Percentiles rank a stretch among this genome's conserved stretches.
Evolutionary conservation across 2,797 vertebrate genomes (phyloP).

Genomic region (Sebastiscus albofasciatus): DNA sequence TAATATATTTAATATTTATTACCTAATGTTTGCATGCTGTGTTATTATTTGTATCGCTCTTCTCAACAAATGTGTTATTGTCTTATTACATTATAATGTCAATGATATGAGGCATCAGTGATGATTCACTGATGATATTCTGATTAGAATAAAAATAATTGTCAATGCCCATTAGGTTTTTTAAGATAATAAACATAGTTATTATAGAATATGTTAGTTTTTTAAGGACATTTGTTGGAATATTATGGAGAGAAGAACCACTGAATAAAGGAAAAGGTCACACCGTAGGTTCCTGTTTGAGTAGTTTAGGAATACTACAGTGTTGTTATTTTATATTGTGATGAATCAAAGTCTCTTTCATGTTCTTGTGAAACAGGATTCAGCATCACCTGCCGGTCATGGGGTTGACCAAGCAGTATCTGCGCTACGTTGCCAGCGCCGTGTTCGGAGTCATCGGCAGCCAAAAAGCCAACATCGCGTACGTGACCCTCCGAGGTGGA

Average conservation of each 20-base stretch:
- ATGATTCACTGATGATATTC: no score
- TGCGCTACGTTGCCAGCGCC: conserved; percentile 89
- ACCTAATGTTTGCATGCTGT: no score
- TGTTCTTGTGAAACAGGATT: conserved; percentile 20
- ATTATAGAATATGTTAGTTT: no score
- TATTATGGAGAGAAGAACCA: background rate
- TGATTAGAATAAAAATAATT: no score
- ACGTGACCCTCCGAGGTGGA: conserved; percentile 89
- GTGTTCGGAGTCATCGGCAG: conserved; percentile 93
- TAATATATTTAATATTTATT: no score
- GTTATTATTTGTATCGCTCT: no score
- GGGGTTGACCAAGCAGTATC: conserved; percentile 97
- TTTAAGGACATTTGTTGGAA: background rate
- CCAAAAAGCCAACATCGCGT: conserved; percentile 87
- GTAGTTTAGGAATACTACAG: background rate
- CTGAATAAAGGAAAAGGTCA: background rate
- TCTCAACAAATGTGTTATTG: no score
- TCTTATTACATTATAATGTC: no score
- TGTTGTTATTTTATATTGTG: no score
- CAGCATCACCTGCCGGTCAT: conserved; percentile 68
- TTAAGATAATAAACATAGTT: no score
- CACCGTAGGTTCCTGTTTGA: background rate
- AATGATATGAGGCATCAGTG: no score
- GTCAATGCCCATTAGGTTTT: no score
- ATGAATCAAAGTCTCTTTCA: background rate